Percentiles rank a stretch among this genome's conserved stretches.
These are phyloP conservation scores for Cheiracanthium punctorium DNA, from an alignment of 2,888 invertebrate species.

Conservation along the genomic window DNA sequence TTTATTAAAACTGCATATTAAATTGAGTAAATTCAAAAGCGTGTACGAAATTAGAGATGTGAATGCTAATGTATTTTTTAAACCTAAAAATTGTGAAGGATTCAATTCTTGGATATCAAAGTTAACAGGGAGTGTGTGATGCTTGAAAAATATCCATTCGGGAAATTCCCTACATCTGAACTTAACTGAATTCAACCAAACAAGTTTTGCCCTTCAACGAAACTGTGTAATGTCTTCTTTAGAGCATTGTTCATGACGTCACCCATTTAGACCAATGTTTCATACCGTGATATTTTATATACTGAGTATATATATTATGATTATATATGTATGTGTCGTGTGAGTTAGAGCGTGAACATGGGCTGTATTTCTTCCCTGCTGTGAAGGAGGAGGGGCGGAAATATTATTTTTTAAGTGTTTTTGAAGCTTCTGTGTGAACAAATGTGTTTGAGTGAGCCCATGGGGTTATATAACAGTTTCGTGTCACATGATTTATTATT, in stretches of 20 bases:
- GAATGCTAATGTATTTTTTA: too few relatives aligned
- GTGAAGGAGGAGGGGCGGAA: too few relatives aligned
- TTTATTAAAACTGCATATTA: too few relatives aligned
- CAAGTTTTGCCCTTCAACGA: not conserved
- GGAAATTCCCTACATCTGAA: too few relatives aligned
- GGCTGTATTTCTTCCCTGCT: not conserved
- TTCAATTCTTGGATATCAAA: too few relatives aligned
- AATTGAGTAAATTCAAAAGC: too few relatives aligned
- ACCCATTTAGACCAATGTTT: conserved; percentile 63
- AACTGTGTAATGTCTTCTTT: conserved; percentile 11
- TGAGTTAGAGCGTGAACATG: not conserved
- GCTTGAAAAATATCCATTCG: too few relatives aligned
- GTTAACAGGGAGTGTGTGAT: too few relatives aligned
- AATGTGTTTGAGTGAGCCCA: not conserved
- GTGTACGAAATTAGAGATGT: too few relatives aligned
- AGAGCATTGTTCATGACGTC: conserved; percentile 19
- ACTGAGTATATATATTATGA: conserved; percentile 39
- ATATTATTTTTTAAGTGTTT: not conserved
- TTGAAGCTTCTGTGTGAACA: not conserved
- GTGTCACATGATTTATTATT: not conserved
- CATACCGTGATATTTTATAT: conserved; percentile 66
- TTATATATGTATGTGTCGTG: conserved; percentile 6
- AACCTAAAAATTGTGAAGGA: too few relatives aligned
- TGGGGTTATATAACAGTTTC: not conserved
- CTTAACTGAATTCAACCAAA: not conserved